Evolutionary conservation across 2,888 invertebrate genomes (phyloP), one percentile per base, ranked within the genome.

Genomic region (Agrochola macilenta): DNA sequence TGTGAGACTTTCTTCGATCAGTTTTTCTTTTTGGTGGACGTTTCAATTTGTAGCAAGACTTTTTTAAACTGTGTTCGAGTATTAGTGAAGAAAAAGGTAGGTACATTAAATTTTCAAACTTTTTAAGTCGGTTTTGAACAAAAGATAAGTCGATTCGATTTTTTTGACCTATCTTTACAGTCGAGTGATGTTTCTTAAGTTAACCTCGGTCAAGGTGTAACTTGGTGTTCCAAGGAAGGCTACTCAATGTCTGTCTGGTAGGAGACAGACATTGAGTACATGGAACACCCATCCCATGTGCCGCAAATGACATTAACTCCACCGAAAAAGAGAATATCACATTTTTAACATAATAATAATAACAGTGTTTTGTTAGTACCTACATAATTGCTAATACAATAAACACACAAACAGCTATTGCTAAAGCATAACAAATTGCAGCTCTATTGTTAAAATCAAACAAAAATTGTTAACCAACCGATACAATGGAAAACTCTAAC

Each of bases 1-100:
- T 69, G 65, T 52, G 5, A 64, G 12, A 60, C 63, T 75, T 84
- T 65, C 71, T 70, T 63, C 87, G 74, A 79, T 75, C 35, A 39
- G 35, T 46, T 68, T 66, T 85, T 81, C 26, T 26, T 72, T 69
- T 86, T 65, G 54, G 58, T 73, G 23, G 46, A 26, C 52, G 17
- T 73, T 84, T 66, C 46, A 39, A 83, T 82, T 54, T 83, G 58
- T 70, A 54, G 23, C 7, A 23, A 49, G 57, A 35, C 57, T 58
- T 30, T 84, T 69, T 80, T n/a, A 52, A 57, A 69, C 12, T 20
- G 3, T 54, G 17, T 43, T 69, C 30, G 2, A 9, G 9, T 35
- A 9, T 30, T 30, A 23, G 52, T 68, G 57, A 35, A 49, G n/a
- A 17, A 35, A 35, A 69, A 60, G 17, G 5, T 30, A 2, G 5